Evolutionary conservation across 2,113 vertebrate genomes (phyloP), one percentile per base, ranked within the genome.

Genomic region (Sylvia atricapilla): DNA sequence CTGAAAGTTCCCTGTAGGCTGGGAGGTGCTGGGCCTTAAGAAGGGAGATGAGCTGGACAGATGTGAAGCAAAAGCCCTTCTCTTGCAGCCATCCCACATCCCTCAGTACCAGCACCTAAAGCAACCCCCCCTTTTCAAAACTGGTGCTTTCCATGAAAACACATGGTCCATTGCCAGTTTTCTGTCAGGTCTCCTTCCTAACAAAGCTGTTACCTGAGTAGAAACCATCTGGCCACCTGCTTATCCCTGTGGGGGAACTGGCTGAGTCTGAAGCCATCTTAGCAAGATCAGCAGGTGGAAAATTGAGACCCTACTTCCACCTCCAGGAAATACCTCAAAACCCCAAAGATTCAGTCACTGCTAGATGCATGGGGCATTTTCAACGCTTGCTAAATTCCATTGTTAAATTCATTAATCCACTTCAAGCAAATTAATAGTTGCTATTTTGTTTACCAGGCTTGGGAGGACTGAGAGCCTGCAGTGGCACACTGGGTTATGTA

Each of bases 391-490:
- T 63, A 59, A 81, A 77, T 86, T 86, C 56, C 37, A 55, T 74
- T 86, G 63, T 77, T 93, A 81, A 87, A 77, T 82, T 87, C 33
- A 55, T 27, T 35, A 87, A 89, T 78, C 49, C 41, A 90, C 25
- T 88, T 83, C 52, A 64, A 63, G 58, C 41, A 93, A 92, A 94
- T 95, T 80, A 94, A 56, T 55, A 37, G 46, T 50, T 95, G 84
- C 31, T 75, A 50, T 74, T 90, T 70, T 91, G 81, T 97, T 96
- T 94, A 95, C 73, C 56, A 87, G 76, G 62, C 72, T 90, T 86
- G 88, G 68, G 88, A 94, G 85, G 44, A 89, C 68, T 63, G 85
- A 88, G 47, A 96, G 39, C 82, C 85, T 84, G 88, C 94, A 96
- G 93, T 94, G 87, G 67, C 79, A 93, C 59, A 72, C 60, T 83